Evolutionary conservation across 2,888 invertebrate species (phyloP), one percentile per base, ranked within the genome.

Genomic region (Epinotia demarniana): DNA sequence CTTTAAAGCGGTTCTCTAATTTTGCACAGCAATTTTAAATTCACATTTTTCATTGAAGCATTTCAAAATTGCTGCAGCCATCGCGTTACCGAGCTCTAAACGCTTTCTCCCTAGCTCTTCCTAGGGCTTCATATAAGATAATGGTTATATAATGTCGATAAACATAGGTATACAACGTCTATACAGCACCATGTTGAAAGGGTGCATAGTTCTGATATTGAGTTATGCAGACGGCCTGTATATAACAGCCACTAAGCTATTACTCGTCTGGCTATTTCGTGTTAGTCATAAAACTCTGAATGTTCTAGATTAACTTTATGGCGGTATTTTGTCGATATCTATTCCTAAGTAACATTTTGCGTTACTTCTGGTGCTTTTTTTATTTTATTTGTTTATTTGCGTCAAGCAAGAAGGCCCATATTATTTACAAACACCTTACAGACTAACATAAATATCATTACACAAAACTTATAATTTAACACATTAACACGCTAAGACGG

Each of bases 121-220:
- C 69, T 60, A 75, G 80, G 79, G 79, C 81, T 82, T 82, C 76
- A 73, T 74, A 75, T 74, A 78, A 77, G 77, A 79, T 82, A 84
- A 85, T 81, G 83, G 80, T 79, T 77, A 79, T 80, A 77, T 77
- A 77, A 68, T 71, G 62, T 16, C 16, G 33, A 18, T 39, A 70
- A 9, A 39, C n/a, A 19, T 49, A 77, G 69, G 76, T 79, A 70
- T 78, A 74, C 77, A 75, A n/a, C n/a, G 18, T 61, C 46, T 74
- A 75, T 16, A 80, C 80, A 80, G 80, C 81, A 82, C 82, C 80
- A 83, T 80, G 78, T 83, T 83, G 83, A 83, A 81, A 84, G 80
- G 80, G 78, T 82, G 87, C 90, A 92, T 92, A 92, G 89, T 89
- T 92, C 84, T 84, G 89, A 85, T 92, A 93, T 92, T 92, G 90